These are phyloP conservation scores for Aphodius sticticus DNA, from an alignment of 2,888 invertebrate genomes.

Conservation along the genomic window DNA sequence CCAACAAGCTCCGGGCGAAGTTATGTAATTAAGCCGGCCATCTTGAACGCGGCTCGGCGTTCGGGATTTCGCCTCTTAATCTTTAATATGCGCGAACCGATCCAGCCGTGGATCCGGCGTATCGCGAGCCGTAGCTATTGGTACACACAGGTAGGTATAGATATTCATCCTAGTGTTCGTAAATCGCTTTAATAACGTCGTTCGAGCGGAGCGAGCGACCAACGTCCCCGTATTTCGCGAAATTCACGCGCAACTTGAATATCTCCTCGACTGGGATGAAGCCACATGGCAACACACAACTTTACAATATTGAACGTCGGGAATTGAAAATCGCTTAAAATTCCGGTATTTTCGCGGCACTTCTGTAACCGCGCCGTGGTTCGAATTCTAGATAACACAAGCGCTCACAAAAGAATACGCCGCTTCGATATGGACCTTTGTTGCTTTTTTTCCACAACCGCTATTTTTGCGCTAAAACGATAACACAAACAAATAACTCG, in stretches of 20 bases:
- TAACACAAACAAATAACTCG: constrained; percentile 4
- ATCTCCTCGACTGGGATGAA: not conserved
- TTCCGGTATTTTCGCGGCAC: constrained; percentile 14
- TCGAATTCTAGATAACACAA: constrained; percentile 15
- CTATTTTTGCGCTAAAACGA: not conserved
- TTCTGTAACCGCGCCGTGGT: constrained; percentile 11
- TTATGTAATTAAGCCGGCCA: not conserved
- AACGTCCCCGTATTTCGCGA: not conserved
- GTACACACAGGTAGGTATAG: not conserved
- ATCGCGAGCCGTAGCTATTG: not conserved
- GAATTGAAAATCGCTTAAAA: constrained; percentile 27
- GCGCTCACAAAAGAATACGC: not conserved
- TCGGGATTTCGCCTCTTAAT: not conserved
- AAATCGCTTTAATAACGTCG: not conserved
- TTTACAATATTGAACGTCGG: constrained; percentile 18
- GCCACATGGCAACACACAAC: not conserved
- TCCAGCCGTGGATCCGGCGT: not conserved
- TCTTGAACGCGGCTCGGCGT: not conserved
- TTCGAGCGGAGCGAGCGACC: not conserved
- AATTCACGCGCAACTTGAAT: not conserved
- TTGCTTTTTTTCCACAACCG: not conserved
- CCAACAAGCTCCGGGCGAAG: not conserved
- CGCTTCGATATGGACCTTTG: not conserved
- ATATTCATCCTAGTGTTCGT: not conserved
- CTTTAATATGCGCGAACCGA: not conserved